Evolutionary conservation across 2,113 vertebrate genomes (phyloP).

Genomic region (Malurus elegans): DNA sequence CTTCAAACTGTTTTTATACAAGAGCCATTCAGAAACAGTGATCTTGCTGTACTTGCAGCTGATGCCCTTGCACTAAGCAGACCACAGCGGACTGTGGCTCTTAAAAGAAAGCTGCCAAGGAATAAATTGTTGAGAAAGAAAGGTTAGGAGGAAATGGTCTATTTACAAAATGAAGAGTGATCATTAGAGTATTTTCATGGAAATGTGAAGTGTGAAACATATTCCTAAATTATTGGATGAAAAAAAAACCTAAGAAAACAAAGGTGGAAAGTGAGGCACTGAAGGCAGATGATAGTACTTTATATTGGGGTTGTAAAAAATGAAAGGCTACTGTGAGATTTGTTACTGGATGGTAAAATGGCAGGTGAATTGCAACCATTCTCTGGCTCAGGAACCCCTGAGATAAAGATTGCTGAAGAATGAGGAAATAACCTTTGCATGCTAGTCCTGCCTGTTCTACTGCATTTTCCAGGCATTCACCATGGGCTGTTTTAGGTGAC

Average conservation of each 20-base stretch:
- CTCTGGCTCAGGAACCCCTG: neutral
- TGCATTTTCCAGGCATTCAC: neutral
- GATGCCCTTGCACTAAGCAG: neutral
- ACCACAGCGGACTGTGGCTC: neutral
- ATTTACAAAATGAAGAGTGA: neutral
- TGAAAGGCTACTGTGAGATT: neutral
- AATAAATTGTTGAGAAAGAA: neutral
- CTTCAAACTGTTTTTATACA: neutral
- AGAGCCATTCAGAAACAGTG: neutral
- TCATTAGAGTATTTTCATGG: neutral
- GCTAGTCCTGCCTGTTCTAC: neutral
- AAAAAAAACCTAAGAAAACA: neutral
- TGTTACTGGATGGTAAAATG: neutral
- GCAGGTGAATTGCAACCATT: neutral
- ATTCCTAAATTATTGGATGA: neutral
- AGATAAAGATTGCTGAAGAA: neutral
- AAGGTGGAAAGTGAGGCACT: neutral
- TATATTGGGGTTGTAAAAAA: neutral
- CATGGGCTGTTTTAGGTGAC: neutral
- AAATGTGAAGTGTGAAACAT: neutral
- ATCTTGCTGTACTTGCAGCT: neutral
- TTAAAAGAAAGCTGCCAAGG: neutral
- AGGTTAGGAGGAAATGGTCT: neutral
- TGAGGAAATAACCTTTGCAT: neutral
- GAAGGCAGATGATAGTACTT: neutral